A percentile compares a stretch with the other conserved stretches of the same genome.
These are phyloP conservation scores for Axis porcinus DNA, from an alignment of 2,113 vertebrate species.

Conservation along the genomic window DNA sequence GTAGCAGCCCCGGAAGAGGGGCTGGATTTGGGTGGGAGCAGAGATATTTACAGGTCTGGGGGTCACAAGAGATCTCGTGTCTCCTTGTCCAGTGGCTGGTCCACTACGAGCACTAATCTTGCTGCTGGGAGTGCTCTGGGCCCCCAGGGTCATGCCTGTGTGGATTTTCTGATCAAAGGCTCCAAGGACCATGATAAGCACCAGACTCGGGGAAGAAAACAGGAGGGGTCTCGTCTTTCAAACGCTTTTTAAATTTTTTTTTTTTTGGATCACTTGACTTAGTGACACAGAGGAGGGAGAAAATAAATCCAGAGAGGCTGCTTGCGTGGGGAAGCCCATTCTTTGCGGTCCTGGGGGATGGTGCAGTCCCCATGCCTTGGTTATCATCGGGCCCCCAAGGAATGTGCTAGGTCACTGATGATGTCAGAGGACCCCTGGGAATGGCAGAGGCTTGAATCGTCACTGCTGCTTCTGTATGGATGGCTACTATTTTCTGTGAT, in stretches of 20 bases:
- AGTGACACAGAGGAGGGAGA: background rate
- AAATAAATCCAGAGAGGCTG: background rate
- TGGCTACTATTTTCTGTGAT: background rate
- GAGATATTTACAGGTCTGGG: background rate
- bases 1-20: background rate
- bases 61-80: background rate
- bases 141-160: rapidly evolving
- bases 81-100: background rate
- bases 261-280: background rate
- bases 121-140: rapidly evolving
- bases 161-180: background rate
- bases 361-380: rapidly evolving
- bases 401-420: rapidly evolving
- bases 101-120: background rate
- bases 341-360: background rate
- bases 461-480: background rate
- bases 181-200: rapidly evolving
- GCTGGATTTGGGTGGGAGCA: background rate
- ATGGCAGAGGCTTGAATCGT: background rate
- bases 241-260: no score
- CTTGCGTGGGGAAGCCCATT: no score
- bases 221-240: background rate
- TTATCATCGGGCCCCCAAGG: background rate
- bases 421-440: background rate
- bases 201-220: background rate